Percentiles rank a stretch among this genome's conserved stretches.
These are phyloP conservation scores for Gnathonemus longibarbis DNA, from an alignment of 2,113 vertebrate species.

Conservation along the genomic window DNA sequence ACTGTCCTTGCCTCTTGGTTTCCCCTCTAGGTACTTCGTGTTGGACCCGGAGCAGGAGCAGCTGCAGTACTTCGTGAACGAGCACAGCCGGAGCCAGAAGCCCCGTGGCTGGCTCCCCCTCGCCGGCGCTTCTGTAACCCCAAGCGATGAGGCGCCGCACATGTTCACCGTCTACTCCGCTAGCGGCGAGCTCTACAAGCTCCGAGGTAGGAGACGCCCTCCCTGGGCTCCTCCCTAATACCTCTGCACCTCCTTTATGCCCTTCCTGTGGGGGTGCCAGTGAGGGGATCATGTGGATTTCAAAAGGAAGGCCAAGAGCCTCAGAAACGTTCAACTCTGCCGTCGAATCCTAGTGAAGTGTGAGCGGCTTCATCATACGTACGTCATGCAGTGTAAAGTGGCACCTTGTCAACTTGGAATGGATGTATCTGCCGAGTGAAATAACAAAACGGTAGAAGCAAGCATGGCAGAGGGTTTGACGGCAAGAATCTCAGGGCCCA, in stretches of 20 bases:
- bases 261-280: not conserved
- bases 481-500: not conserved
- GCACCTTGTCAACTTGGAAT: not conserved
- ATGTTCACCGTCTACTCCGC: constrained; percentile 79
- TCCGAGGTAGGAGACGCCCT: constrained; percentile 65
- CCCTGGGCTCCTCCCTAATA: not conserved
- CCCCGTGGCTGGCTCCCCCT: constrained; percentile 76
- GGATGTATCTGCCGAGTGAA: not conserved
- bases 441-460: not conserved
- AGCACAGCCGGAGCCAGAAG: constrained; percentile 73
- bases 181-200: constrained; percentile 76
- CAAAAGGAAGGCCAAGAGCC: not conserved
- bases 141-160: constrained; percentile 74
- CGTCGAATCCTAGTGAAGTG: not conserved
- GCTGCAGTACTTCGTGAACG: constrained; percentile 83
- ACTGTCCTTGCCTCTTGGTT: constrained; percentile 1
- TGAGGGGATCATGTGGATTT: not conserved
- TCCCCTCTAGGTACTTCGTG: constrained; percentile 64
- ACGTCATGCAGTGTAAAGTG: not conserved
- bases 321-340: not conserved
- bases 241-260: not conserved
- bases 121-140: constrained; percentile 72
- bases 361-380: not conserved
- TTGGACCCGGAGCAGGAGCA: constrained; percentile 76
- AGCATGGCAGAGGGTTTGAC: not conserved